A percentile compares a stretch with the other conserved stretches of the same genome.
Evolutionary conservation across 2,113 vertebrate species (phyloP).

Genomic region (Microcebus lehilahytsara): DNA sequence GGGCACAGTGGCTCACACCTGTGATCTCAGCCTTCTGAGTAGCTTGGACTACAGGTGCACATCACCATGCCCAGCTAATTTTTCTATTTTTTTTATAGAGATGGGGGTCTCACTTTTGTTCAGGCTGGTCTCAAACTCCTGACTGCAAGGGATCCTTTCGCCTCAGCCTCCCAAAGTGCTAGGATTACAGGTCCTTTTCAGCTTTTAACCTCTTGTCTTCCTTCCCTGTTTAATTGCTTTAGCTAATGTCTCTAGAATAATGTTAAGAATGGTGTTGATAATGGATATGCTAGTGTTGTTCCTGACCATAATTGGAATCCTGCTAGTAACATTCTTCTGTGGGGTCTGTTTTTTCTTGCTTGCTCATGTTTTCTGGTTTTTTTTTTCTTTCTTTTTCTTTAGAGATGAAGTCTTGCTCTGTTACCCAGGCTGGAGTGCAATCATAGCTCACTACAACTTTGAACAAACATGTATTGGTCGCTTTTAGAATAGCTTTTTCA

Average conservation of each 20-base stretch:
- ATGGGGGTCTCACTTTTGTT: too few relatives aligned
- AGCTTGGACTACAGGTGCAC: too few relatives aligned
- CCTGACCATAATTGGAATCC: slow-evolving; percentile 1
- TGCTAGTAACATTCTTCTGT: background rate
- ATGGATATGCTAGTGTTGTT: background rate
- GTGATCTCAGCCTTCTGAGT: too few relatives aligned
- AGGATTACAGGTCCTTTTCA: background rate
- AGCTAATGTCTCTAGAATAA: background rate
- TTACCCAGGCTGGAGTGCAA: too few relatives aligned
- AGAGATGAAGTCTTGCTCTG: too few relatives aligned
- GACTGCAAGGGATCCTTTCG: too few relatives aligned
- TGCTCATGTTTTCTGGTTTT: background rate
- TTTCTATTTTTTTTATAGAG: too few relatives aligned
- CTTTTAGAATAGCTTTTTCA: slow-evolving; percentile 29
- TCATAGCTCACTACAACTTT: background rate
- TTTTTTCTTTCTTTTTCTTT: background rate
- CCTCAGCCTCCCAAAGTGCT: too few relatives aligned
- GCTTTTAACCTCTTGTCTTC: background rate
- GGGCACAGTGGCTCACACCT: too few relatives aligned
- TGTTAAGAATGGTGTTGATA: background rate
- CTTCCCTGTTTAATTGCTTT: background rate
- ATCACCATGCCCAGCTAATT: too few relatives aligned
- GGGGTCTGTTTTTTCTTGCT: background rate
- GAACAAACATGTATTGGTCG: background rate
- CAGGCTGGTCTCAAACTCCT: too few relatives aligned